Base-by-base conservation (phyloP, 2,113 vertebrate genomes). In the Syngnathoides biaculeatus region DNA sequence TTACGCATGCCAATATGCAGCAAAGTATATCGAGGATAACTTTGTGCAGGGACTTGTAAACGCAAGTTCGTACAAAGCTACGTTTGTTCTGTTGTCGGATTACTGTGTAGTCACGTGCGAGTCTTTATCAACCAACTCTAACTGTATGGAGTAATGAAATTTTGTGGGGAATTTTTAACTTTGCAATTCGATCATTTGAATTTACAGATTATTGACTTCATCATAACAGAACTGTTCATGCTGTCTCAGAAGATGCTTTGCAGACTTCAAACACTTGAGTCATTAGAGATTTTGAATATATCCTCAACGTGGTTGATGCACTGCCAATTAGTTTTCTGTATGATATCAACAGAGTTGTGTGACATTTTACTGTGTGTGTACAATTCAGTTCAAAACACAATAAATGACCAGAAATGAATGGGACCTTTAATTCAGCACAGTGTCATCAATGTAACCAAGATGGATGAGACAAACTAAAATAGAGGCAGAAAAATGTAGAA, bases 1-100 rank as follows among this genome's bases (percentile, higher is more conserved):
- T 80, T 76, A 84, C 75, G 88, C 75, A 88, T 89, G 84, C 75
- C 88, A 89, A 89, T 87, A 87, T 87, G 79, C 71, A 77, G 88
- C 82, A 79, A 65, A 79, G 78, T 61, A 20, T 20, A 47, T 43
- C 76, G 73, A 81, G 43, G 82, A 77, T 83, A 75, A 69, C 68
- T 48, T n/a, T 43, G 47, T 68, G 84, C 73, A 50, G 73, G 64
- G 71, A 75, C 84, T 61, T 67, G 79, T 72, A 68, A 43, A 26
- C 64, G 66, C 70, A 60, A n/a, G 19, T n/a, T 22, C n/a, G 5
- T 40, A 10, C 4, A 22, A 38, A 38, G 30, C 17, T 35, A 26
- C 30, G 8, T 35, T 20, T 38, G 17, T 38, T 57, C 5, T 30
- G 7, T 15, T 56, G 12, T 56, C n/a, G 57, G 11, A 8, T 20